Percentiles rank a stretch among this genome's conserved stretches.
These are phyloP conservation scores for Pardalotus punctatus DNA, from an alignment of 2,113 vertebrate species.

Conservation along the genomic window DNA sequence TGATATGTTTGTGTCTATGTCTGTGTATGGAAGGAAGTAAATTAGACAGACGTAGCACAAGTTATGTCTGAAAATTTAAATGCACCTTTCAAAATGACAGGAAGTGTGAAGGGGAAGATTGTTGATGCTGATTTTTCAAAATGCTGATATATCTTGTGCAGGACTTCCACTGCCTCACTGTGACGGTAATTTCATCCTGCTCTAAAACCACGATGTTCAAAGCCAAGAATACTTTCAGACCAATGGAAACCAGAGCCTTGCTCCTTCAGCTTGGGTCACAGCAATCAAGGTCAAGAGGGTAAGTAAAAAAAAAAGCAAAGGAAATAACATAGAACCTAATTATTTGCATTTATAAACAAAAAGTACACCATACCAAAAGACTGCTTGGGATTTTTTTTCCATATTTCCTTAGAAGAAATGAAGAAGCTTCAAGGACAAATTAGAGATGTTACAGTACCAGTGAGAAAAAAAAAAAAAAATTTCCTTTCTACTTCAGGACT, in stretches of 20 bases:
- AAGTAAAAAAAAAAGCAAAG: neutral
- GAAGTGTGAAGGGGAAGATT: neutral
- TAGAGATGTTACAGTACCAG: neutral
- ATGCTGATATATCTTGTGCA: neutral
- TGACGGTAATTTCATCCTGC: neutral
- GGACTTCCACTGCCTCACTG: neutral
- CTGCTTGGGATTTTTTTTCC: neutral
- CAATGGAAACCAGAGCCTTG: neutral
- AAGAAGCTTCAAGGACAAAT: neutral
- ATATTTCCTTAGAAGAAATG: neutral
- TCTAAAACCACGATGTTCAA: neutral
- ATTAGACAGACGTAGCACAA: conserved; percentile 47
- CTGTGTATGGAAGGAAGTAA: conserved; percentile 47
- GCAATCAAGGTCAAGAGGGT: neutral
- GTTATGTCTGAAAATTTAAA: conserved; percentile 40
- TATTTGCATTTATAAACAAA: neutral
- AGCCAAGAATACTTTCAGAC: neutral
- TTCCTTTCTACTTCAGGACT: neutral
- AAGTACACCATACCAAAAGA: rapidly evolving
- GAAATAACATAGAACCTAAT: neutral
- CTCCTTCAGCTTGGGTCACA: neutral
- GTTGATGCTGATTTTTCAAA: neutral
- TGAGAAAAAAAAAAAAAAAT: neutral
- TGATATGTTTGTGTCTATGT: conserved; percentile 26
- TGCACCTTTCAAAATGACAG: neutral